phyloP scores from a whole-genome alignment of 2,113 vertebrate genomes.

The Kobus ellipsiprymnus region DNA sequence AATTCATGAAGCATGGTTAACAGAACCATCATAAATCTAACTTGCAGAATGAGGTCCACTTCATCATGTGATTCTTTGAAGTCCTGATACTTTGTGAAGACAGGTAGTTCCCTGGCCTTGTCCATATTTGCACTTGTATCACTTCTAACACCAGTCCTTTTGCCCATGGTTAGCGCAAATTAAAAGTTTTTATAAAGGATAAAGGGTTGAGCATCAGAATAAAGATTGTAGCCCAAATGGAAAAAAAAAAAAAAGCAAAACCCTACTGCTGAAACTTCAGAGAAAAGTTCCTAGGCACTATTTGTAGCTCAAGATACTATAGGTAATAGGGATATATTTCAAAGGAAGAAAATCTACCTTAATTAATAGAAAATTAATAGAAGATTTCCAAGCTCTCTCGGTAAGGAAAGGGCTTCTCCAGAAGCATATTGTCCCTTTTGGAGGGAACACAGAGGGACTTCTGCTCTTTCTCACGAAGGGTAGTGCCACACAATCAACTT shows the following conservation, averaged over 20 bases:
- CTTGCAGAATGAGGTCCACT: not conserved
- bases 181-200: not conserved
- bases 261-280: not conserved
- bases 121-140: not conserved
- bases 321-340: not conserved
- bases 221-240: not conserved
- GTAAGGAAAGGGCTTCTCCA: not conserved
- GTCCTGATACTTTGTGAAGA: not conserved
- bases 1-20: not conserved
- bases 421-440: not conserved
- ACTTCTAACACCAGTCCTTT: not conserved
- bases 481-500: not conserved
- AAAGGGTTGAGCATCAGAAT: not conserved
- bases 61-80: not conserved
- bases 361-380: not conserved
- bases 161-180: not conserved
- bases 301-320: not conserved
- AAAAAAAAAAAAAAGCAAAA: fast-evolving
- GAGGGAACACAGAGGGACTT: not conserved
- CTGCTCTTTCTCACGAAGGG: not conserved
- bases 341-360: not conserved
- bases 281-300: not conserved
- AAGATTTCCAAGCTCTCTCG: not conserved
- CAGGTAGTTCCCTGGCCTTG: not conserved
- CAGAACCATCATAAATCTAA: not conserved